phyloP scores from a whole-genome alignment of 2,113 vertebrate genomes.

The Lates calcarifer region DNA sequence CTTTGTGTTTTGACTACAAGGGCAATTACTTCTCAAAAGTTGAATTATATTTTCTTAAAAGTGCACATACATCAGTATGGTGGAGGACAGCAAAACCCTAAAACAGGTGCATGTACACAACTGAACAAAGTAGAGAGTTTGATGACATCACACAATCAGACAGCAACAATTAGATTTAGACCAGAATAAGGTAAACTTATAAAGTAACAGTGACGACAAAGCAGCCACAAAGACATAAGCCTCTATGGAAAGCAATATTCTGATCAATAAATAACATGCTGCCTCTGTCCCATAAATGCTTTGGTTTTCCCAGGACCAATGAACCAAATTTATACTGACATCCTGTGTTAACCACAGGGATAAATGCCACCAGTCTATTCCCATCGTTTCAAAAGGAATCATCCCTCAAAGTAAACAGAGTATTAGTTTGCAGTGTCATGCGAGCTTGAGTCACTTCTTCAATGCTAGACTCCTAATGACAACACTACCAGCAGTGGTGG shows the following conservation, averaged over 20 bases:
- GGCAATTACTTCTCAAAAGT: no score
- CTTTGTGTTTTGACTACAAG: no score
- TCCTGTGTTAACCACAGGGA: background rate
- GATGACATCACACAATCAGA: no score
- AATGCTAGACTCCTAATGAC: background rate
- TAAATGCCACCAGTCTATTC: background rate
- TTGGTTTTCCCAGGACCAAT: background rate
- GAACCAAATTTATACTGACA: background rate
- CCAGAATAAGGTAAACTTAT: no score
- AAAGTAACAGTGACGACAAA: background rate
- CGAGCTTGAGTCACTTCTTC: slow-evolving; percentile 27
- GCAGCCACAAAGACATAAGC: background rate
- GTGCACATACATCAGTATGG: background rate
- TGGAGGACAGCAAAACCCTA: background rate
- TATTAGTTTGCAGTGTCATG: slow-evolving; percentile 38
- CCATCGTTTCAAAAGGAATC: slow-evolving; percentile 9
- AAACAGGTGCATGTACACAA: no score
- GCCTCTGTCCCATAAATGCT: background rate
- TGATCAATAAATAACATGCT: background rate
- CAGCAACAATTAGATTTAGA: no score
- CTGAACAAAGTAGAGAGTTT: background rate
- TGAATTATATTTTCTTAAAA: no score
- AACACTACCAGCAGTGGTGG: background rate
- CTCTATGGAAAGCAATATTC: background rate
- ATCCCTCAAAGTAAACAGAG: slow-evolving; percentile 43